Evolutionary conservation across 2,113 vertebrate genomes (phyloP), one percentile per base, ranked within the genome.

Genomic region (Eulacestoma nigropectus): DNA sequence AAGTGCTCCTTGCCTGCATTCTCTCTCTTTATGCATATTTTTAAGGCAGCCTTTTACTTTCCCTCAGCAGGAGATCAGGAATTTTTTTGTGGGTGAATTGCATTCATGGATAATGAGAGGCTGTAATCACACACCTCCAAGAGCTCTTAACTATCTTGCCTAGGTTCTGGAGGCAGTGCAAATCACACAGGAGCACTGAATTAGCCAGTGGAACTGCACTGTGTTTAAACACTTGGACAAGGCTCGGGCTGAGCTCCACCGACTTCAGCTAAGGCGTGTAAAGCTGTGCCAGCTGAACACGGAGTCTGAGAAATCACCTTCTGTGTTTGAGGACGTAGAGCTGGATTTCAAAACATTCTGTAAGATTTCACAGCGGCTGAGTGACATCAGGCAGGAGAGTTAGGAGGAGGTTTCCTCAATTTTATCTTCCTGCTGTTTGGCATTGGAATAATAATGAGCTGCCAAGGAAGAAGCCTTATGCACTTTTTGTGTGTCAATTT

Each of bases 41-140:
- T 87, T 44, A 73, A 91, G 84, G n/a, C 72, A 68, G 41, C 12
- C 32, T 88, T 95, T 93, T 83, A 19, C 84, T 87, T 91, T 79
- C 35, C 41, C 50, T 52, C 91, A 74, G 64, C 79, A 68, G 85
- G 83, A 87, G 85, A 83, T 73, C 12, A 8, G 4, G 13, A 75
- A n/a, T 59, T 13, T 26, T 57, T 68, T 85, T 85, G 68, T 63
- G 74, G 63, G 60, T 55, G 94, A 90, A 94, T 84, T 65, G 77
- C 63, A 52, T 89, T 86, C 9, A 13, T 72, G 44, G 46, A 41
- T 87, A 92, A 95, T 81, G 94, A 93, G 46, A 92, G 57, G 52
- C 37, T 91, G 41, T 67, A 93, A 96, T 95, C 74, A 97, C 75
- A 93, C 85, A 94, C 94, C 92, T 95, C 93, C 80, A 80, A 93